Evolutionary conservation across 92 coral and sea anemone species (phyloP).

Genomic region (Parazoanthus atlanticus): DNA sequence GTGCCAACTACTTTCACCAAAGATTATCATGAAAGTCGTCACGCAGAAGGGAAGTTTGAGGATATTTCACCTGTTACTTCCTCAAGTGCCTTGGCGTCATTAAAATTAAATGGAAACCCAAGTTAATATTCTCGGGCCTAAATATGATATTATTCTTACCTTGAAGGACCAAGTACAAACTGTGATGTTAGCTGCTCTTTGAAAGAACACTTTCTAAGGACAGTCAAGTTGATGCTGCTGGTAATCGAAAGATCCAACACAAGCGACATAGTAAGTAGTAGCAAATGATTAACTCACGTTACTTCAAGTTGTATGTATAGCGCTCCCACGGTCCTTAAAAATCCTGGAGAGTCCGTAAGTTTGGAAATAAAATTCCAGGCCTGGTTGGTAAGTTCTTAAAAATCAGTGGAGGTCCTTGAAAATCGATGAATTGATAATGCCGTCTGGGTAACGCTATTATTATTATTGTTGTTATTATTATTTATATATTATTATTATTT

Average conservation of each 20-base stretch:
- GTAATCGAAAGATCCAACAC: constrained; percentile 33
- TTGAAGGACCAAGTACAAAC: constrained; percentile 6
- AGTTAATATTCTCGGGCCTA: background rate
- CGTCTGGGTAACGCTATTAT: too few species aligned
- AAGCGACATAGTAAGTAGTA: constrained; percentile 15
- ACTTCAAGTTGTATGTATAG: background rate
- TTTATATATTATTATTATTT: too few species aligned
- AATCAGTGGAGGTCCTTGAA: too few species aligned
- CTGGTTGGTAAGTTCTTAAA: too few species aligned
- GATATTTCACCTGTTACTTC: background rate
- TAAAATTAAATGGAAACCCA: background rate
- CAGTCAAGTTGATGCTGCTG: constrained; percentile 19
- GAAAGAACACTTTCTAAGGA: constrained; percentile 1
- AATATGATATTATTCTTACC: background rate
- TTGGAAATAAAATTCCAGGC: too few species aligned
- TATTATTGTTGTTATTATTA: too few species aligned
- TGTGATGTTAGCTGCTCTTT: background rate
- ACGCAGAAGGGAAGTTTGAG: background rate
- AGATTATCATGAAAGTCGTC: too few species aligned
- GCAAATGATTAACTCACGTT: too few species aligned
- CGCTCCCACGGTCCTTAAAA: background rate
- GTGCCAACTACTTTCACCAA: background rate
- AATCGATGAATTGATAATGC: too few species aligned
- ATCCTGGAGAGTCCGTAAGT: too few species aligned
- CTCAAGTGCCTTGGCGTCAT: too few species aligned